These are phyloP conservation scores for Junonia oenone DNA, from an alignment of 2,888 invertebrate genomes.

Conservation along the genomic window DNA sequence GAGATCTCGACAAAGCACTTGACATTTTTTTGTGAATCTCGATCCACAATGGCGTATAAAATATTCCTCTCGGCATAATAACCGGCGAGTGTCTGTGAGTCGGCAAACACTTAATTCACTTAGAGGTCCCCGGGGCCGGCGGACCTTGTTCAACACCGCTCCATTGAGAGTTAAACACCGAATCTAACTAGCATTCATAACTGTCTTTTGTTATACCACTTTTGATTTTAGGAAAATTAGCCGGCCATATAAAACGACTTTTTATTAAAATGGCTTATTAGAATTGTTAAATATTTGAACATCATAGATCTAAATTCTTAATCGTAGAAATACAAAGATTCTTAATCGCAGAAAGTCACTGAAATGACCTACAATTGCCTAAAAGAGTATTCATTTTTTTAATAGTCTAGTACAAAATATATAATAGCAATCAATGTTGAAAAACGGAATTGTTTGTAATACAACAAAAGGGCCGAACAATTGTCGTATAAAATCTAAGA, in stretches of 20 bases:
- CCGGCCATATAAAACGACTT: background rate
- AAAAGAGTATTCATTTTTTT: background rate
- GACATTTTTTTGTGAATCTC: conserved; percentile 35
- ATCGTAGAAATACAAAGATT: background rate
- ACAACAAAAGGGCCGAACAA: conserved; percentile 14
- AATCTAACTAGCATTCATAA: conserved; percentile 25
- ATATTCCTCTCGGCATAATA: conserved; percentile 38
- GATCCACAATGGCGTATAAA: conserved; percentile 33
- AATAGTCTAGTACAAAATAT: background rate
- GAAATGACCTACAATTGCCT: too few relatives aligned
- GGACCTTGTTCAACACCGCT: conserved; percentile 24
- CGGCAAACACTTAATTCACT: conserved; percentile 54
- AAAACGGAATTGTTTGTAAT: conserved; percentile 5
- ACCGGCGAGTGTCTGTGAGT: conserved; percentile 30
- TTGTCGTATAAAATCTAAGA: conserved; percentile 17
- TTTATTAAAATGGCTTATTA: background rate
- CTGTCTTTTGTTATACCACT: conserved; percentile 21
- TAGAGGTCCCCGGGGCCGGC: conserved; percentile 37
- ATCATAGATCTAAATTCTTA: too few relatives aligned
- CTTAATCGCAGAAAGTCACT: too few relatives aligned
- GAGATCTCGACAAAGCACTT: conserved; percentile 29
- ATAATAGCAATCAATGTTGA: conserved; percentile 4
- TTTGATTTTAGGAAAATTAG: conserved; percentile 23
- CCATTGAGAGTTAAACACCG: conserved; percentile 29
- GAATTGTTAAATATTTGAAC: background rate